phyloP scores from a whole-genome alignment of 2,797 vertebrate genomes.

The Poeciliopsis presidionis region DNA sequence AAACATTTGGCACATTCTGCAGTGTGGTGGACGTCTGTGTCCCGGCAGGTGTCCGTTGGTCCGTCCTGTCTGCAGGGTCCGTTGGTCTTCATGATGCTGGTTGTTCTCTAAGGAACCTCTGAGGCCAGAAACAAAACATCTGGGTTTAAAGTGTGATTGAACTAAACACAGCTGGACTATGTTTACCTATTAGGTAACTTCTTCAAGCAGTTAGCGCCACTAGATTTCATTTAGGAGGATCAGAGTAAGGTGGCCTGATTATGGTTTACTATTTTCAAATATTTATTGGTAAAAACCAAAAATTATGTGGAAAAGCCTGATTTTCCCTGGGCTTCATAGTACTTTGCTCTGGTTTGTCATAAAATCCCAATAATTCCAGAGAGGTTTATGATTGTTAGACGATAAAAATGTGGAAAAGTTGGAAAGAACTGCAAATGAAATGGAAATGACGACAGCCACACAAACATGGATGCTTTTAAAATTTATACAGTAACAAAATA shows the following conservation, averaged over 20 bases:
- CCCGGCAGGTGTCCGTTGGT: not conserved
- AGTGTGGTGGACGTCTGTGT: not conserved
- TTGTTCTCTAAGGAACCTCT: not conserved
- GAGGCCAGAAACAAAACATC: not conserved
- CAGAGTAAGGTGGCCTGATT: not conserved
- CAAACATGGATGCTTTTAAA: not conserved
- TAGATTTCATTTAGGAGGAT: not conserved
- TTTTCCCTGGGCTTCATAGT: not conserved
- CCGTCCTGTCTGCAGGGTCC: not conserved
- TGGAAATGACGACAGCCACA: not conserved
- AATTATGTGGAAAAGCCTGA: not conserved
- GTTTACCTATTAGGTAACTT: not conserved
- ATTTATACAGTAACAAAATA: constrained; percentile 26
- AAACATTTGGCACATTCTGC: too few species aligned
- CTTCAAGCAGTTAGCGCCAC: not conserved
- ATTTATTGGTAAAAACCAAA: not conserved
- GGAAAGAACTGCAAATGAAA: not conserved
- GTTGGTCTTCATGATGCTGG: not conserved
- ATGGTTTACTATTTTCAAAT: not conserved
- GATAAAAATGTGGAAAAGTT: not conserved
- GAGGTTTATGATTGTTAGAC: not conserved
- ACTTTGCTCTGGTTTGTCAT: not conserved
- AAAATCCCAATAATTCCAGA: not conserved
- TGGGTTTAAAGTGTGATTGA: not conserved
- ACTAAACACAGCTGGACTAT: not conserved